Evolutionary conservation across 2,113 vertebrate genomes (phyloP).

Genomic region (Seriola dumerili): DNA sequence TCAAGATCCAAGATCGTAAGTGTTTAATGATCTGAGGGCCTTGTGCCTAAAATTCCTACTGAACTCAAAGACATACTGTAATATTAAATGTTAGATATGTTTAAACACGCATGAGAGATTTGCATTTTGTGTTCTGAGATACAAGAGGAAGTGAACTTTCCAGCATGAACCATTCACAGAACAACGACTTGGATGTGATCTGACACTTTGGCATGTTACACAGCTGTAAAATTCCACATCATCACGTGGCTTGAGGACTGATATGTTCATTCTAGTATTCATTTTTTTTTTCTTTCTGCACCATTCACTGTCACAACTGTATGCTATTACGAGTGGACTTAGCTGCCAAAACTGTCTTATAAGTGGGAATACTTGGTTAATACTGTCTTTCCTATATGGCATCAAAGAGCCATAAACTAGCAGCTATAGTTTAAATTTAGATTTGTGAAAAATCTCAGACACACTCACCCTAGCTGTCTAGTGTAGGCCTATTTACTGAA

Average conservation of each 20-base stretch:
- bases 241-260: neutral
- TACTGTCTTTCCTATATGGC: constrained; percentile 17
- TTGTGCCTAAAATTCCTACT: constrained; percentile 30
- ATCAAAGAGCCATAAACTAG: constrained; percentile 35
- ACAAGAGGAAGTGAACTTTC: constrained; percentile 1
- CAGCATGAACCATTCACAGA: constrained; percentile 1
- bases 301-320: constrained; percentile 20
- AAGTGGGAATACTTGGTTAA: constrained; percentile 7
- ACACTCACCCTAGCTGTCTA: neutral
- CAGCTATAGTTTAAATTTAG: constrained; percentile 22
- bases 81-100: constrained; percentile 27
- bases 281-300: constrained; percentile 4
- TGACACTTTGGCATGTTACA: neutral
- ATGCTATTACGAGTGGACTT: neutral
- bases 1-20: constrained; percentile 36
- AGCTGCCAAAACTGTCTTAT: constrained; percentile 4
- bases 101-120: neutral
- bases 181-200: constrained; percentile 25
- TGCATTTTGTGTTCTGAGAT: constrained; percentile 19
- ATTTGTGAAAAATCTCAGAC: constrained; percentile 20
- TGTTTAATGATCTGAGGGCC: constrained; percentile 45
- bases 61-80: constrained; percentile 33
- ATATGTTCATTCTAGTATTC: neutral
- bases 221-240: constrained; percentile 5
- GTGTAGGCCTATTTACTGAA: neutral